phyloP scores from a whole-genome alignment of 2,888 invertebrate species.

The Nemoura dubitans region DNA sequence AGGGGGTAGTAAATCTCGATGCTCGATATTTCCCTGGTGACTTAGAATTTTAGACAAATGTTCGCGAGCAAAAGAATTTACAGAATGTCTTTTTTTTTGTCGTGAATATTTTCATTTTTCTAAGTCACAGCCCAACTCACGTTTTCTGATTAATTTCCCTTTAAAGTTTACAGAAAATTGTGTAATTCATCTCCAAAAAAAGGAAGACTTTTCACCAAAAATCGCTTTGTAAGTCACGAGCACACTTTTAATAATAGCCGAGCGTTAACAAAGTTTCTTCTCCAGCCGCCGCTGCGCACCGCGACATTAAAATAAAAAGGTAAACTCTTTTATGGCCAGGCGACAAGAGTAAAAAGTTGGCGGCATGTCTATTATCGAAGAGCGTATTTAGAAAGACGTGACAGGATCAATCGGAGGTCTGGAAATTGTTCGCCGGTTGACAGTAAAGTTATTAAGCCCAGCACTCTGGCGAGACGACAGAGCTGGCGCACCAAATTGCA shows the following conservation, averaged over 20 bases:
- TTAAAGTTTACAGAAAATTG: background rate
- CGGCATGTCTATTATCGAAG: background rate
- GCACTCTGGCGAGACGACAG: background rate
- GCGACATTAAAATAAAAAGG: background rate
- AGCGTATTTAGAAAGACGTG: slow-evolving; percentile 1
- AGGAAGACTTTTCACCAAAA: background rate
- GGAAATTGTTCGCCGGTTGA: slow-evolving; percentile 30
- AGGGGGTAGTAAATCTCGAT: slow-evolving; percentile 23
- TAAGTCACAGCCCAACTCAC: background rate
- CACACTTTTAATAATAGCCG: slow-evolving; percentile 7
- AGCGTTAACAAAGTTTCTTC: background rate
- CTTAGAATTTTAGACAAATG: slow-evolving; percentile 17
- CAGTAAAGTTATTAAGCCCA: slow-evolving; percentile 33
- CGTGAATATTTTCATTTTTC: background rate
- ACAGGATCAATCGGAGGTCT: slow-evolving; percentile 20
- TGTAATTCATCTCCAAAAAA: background rate
- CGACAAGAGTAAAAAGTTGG: background rate
- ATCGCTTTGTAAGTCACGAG: background rate
- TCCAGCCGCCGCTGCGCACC: background rate
- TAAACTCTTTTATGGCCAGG: background rate
- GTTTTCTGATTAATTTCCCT: background rate
- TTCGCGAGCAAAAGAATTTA: slow-evolving; percentile 23
- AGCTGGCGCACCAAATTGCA: slow-evolving; percentile 10
- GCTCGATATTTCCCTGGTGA: slow-evolving; percentile 36
- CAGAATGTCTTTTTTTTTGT: slow-evolving; percentile 1